These are phyloP conservation scores for Ditylenchus weischeri DNA, from an alignment of 2,888 invertebrate species.

Conservation along the genomic window DNA sequence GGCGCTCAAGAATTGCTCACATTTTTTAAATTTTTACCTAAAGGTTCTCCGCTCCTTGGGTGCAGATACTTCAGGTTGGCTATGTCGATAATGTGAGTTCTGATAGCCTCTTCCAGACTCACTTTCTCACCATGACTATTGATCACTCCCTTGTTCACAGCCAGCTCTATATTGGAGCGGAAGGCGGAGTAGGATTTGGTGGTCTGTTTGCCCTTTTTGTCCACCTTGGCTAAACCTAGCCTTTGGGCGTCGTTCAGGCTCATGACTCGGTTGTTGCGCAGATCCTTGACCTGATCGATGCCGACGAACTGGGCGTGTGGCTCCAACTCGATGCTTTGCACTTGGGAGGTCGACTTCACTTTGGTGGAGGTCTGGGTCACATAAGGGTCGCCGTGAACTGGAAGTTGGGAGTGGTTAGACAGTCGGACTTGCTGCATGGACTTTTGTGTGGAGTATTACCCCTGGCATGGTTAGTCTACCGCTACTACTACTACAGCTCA, in stretches of 20 bases:
- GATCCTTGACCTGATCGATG: constrained; percentile 57
- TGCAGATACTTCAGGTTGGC: constrained; percentile 45
- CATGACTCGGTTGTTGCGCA: constrained; percentile 54
- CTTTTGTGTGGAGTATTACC: too few relatives aligned
- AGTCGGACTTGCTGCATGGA: too few relatives aligned
- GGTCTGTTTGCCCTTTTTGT: constrained; percentile 59
- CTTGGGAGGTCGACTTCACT: constrained; percentile 58
- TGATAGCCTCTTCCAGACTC: constrained; percentile 57
- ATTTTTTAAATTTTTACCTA: neutral
- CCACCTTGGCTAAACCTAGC: constrained; percentile 57
- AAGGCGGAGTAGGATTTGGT: constrained; percentile 57
- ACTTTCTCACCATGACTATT: constrained; percentile 72
- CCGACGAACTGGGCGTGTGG: constrained; percentile 59
- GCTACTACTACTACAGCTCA: too few relatives aligned
- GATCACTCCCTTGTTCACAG: constrained; percentile 74
- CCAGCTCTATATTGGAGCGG: constrained; percentile 61
- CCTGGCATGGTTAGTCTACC: too few relatives aligned
- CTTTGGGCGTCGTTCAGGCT: constrained; percentile 59
- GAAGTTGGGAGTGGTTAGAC: too few relatives aligned
- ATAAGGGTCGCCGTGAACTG: constrained; percentile 55
- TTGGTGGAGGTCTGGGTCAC: constrained; percentile 59
- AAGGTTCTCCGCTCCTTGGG: constrained; percentile 51
- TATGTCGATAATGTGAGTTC: constrained; percentile 75
- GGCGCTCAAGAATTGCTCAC: too few relatives aligned
- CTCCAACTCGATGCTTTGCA: constrained; percentile 57